These are phyloP conservation scores for Phrynosoma platyrhinos DNA, from an alignment of 2,113 vertebrate genomes.

Conservation along the genomic window DNA sequence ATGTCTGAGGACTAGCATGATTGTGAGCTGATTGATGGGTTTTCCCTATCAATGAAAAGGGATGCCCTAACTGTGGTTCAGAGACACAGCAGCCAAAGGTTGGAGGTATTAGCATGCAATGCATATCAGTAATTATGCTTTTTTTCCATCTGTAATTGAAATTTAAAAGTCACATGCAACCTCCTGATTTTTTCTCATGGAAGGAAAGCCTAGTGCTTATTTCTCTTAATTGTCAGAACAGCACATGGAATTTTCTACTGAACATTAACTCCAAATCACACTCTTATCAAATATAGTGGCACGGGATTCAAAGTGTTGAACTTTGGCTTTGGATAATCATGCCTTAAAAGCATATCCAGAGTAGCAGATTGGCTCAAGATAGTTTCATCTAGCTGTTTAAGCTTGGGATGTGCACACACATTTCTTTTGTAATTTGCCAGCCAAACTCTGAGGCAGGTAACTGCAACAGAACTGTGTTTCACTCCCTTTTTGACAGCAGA, in stretches of 20 bases:
- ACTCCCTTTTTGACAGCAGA: slow-evolving; percentile 44
- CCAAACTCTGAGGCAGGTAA: slow-evolving; percentile 57
- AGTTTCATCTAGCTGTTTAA: slow-evolving; percentile 29
- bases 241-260: not conserved
- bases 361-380: slow-evolving; percentile 6
- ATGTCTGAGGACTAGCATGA: too few species aligned
- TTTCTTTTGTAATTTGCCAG: slow-evolving; percentile 35
- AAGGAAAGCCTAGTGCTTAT: not conserved
- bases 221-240: not conserved
- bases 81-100: too few species aligned
- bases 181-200: too few species aligned
- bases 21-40: too few species aligned
- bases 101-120: too few species aligned
- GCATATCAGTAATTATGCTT: too few species aligned
- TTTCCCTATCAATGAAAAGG: too few species aligned
- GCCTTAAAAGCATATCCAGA: not conserved
- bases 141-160: too few species aligned
- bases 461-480: slow-evolving; percentile 32
- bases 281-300: not conserved
- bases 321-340: not conserved
- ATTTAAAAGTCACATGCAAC: too few species aligned
- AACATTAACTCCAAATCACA: not conserved
- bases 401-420: not conserved
- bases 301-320: not conserved
- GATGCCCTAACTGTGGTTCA: too few species aligned